Evolutionary conservation across 2,888 invertebrate species (phyloP).

Genomic region (Pterostichus niger): DNA sequence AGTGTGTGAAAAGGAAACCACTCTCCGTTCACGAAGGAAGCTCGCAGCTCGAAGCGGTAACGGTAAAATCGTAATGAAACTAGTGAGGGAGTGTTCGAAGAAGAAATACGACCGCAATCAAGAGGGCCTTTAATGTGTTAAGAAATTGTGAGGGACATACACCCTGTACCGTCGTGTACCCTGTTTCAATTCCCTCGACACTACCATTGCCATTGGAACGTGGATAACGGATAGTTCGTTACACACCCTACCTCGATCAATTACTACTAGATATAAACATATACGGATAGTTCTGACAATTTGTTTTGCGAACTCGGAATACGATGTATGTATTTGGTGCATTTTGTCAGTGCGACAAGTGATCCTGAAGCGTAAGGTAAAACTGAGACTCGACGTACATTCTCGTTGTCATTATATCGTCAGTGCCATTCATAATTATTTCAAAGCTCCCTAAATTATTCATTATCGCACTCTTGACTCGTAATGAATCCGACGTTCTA

Average conservation of each 20-base stretch:
- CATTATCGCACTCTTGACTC: slow-evolving; percentile 50
- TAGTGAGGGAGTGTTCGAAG: slow-evolving; percentile 68
- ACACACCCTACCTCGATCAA: background rate
- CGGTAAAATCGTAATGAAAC: slow-evolving; percentile 62
- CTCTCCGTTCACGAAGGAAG: slow-evolving; percentile 2
- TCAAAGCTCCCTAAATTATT: slow-evolving; percentile 52
- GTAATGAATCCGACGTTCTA: slow-evolving; percentile 23
- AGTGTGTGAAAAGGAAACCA: too few relatives aligned
- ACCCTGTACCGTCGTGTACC: slow-evolving; percentile 68
- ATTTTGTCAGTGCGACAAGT: too few relatives aligned
- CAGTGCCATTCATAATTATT: slow-evolving; percentile 50
- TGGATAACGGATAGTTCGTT: slow-evolving; percentile 1
- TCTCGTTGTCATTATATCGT: slow-evolving; percentile 29
- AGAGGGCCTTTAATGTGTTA: slow-evolving; percentile 76
- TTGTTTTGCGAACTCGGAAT: too few relatives aligned
- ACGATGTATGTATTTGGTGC: too few relatives aligned
- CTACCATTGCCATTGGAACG: background rate
- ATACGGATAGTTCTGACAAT: too few relatives aligned
- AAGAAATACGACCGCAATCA: slow-evolving; percentile 77
- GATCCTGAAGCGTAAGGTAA: too few relatives aligned
- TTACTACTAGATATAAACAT: background rate
- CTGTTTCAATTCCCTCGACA: slow-evolving; percentile 73
- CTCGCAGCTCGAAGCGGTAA: slow-evolving; percentile 20
- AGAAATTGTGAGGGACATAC: slow-evolving; percentile 74
- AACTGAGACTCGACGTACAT: too few relatives aligned